Evolutionary conservation across 2,888 invertebrate species (phyloP).

Genomic region (Lochmaea crataegi): DNA sequence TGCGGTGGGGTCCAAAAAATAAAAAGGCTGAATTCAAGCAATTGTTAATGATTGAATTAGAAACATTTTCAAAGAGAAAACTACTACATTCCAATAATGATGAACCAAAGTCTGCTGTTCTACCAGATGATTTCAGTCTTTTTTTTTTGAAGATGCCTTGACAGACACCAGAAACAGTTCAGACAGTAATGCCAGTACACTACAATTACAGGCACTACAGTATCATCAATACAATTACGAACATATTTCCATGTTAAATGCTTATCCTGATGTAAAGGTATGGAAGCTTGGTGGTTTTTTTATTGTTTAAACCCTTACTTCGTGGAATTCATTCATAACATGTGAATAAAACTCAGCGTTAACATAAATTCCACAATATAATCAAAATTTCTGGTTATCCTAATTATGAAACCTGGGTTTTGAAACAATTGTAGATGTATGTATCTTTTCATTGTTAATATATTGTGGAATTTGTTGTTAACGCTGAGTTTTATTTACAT

Average conservation of each 20-base stretch:
- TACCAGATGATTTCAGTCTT: slow-evolving; percentile 4
- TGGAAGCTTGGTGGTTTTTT: too few species aligned
- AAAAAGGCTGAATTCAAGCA: slow-evolving; percentile 10
- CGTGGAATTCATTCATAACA: too few species aligned
- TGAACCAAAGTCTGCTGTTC: slow-evolving; percentile 9
- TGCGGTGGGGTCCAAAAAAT: slow-evolving; percentile 10
- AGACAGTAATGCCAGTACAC: slow-evolving; percentile 4
- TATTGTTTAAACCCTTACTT: too few species aligned
- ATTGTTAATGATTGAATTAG: slow-evolving; percentile 4
- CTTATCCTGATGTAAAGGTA: neutral
- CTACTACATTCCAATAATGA: slow-evolving; percentile 1
- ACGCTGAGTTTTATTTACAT: too few species aligned
- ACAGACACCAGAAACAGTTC: slow-evolving; percentile 4
- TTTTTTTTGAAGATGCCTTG: neutral
- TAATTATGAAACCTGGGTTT: too few species aligned
- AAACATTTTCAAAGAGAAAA: slow-evolving; percentile 11
- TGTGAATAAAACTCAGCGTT: too few species aligned
- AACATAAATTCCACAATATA: too few species aligned
- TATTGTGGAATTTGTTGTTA: neutral
- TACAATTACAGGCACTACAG: slow-evolving; percentile 8
- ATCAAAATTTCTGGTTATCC: too few species aligned
- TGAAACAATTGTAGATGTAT: too few species aligned
- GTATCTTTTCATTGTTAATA: neutral
- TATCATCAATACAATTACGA: slow-evolving; percentile 3
- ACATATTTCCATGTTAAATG: slow-evolving; percentile 6